Evolutionary conservation across 2,113 vertebrate genomes (phyloP), one percentile per base, ranked within the genome.

Genomic region (Megaleporinus macrocephalus): DNA sequence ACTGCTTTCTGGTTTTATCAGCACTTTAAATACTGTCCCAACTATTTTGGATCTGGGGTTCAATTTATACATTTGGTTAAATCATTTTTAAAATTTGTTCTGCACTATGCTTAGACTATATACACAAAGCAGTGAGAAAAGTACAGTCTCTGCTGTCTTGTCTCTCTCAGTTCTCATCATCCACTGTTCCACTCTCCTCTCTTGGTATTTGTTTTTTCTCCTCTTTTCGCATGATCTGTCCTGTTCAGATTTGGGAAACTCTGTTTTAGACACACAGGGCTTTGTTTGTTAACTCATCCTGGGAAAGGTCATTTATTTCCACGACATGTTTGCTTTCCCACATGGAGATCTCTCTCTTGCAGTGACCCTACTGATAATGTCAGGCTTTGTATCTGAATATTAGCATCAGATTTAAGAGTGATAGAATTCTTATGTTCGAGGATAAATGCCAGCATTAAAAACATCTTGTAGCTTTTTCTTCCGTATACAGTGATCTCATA

Each of bases 261-360:
- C 36, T 15, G 16, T 69, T 66, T 81, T 74, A 71, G 74, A 30
- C 73, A 36, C 30, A 41, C 18, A 80, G 30, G 53, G 68, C 41
- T 77, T 36, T 51, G 7, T 49, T 62, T 80, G 53, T 78, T 73
- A 72, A 44, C 30, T 71, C 79, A 80, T 80, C n/a, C 49, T 59
- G 33, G 22, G 49, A 73, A 75, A 66, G 83, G 83, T 79, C 81
- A 85, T 53, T 47, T 62, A 30, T 86, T 83, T 75, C 77, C 77
- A 81, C 57, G 62, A 3, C 44, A 29, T 53, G 26, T 76, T 61
- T 49, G 20, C 26, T 69, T 84, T 86, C 61, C 78, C 83, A 80
- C 9, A 74, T 65, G 70, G 63, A 44, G 29, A 57, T 16, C 16
- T 15, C 77, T 63, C 22, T 27, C 29, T 49, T 77, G 27, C 44